These are phyloP conservation scores for Drosophila meridiana DNA, from an alignment of 2,888 invertebrate species.

Conservation along the genomic window DNA sequence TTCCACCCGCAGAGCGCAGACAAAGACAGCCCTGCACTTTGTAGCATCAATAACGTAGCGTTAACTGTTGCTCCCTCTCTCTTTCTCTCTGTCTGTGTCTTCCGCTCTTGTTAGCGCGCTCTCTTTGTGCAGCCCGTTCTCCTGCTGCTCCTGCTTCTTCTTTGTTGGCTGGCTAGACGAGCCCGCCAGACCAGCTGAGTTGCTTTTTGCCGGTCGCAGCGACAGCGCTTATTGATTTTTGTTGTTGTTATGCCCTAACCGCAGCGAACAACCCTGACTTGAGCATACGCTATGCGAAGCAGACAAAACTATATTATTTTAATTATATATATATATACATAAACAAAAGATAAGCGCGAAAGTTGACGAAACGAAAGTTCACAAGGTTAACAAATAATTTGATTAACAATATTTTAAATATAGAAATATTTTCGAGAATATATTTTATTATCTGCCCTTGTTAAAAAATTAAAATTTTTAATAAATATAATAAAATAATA, in stretches of 20 bases:
- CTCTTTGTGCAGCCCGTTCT: slow-evolving; percentile 30
- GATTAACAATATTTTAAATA: not conserved
- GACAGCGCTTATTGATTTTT: slow-evolving; percentile 11
- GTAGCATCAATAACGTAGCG: not conserved
- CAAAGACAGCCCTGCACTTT: slow-evolving; percentile 29
- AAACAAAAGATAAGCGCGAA: not conserved
- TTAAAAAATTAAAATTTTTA: not conserved
- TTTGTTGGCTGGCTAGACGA: slow-evolving; percentile 42
- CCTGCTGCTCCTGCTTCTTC: slow-evolving; percentile 7
- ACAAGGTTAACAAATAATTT: not conserved
- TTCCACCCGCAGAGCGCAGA: slow-evolving; percentile 45
- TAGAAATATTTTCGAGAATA: not conserved
- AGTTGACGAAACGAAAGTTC: not conserved
- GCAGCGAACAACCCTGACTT: not conserved
- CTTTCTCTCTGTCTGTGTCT: slow-evolving; percentile 12
- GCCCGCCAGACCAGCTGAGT: slow-evolving; percentile 57
- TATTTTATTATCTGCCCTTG: not conserved
- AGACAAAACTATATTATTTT: not conserved
- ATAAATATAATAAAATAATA: not conserved
- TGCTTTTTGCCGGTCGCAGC: slow-evolving; percentile 42
- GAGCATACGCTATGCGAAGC: not conserved
- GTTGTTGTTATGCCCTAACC: slow-evolving; percentile 38
- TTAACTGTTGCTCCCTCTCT: slow-evolving; percentile 17
- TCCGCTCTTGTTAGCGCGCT: slow-evolving; percentile 16
- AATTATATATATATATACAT: not conserved